Conservation (phyloP, 2,888 invertebrate species). For the Vanessa cardui region DNA sequence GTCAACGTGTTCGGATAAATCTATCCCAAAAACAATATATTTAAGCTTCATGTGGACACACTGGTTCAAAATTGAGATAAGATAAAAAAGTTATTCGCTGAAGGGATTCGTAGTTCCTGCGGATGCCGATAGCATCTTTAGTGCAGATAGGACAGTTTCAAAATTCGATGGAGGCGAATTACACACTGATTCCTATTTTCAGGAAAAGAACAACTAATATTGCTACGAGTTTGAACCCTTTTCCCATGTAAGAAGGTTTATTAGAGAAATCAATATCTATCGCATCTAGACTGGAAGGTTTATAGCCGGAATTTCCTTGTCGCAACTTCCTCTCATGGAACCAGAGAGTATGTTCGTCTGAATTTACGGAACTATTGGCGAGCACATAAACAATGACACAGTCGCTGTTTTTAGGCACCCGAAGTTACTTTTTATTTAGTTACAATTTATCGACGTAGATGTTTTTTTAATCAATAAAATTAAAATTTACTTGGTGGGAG, state of each 20-base stretch:
- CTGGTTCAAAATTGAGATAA: neutral
- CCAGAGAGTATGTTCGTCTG: conserved; percentile 26
- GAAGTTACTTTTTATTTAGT: conserved; percentile 8
- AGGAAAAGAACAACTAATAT: neutral
- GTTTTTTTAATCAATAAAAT: too few relatives aligned
- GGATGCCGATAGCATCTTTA: conserved; percentile 26
- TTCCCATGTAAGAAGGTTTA: conserved; percentile 17
- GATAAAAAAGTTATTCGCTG: conserved; percentile 2
- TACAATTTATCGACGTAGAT: neutral
- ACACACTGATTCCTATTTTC: conserved; percentile 22
- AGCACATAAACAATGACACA: conserved; percentile 16
- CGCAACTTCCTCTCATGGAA: conserved; percentile 38
- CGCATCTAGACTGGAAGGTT: conserved; percentile 41
- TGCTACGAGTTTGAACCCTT: conserved; percentile 18
- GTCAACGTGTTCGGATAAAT: neutral
- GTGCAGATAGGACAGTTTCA: conserved; percentile 23
- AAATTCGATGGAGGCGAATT: conserved; percentile 28
- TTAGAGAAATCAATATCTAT: conserved; percentile 22
- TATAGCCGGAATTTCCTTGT: conserved; percentile 48
- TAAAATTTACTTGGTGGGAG: too few relatives aligned
- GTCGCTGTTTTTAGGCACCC: conserved; percentile 5
- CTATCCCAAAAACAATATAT: neutral
- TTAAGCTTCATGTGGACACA: neutral
- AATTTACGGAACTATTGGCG: conserved; percentile 23
- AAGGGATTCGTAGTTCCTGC: conserved; percentile 7